Evolutionary conservation across 2,113 vertebrate species (phyloP).

Genomic region (Phylloscopus trochilus): DNA sequence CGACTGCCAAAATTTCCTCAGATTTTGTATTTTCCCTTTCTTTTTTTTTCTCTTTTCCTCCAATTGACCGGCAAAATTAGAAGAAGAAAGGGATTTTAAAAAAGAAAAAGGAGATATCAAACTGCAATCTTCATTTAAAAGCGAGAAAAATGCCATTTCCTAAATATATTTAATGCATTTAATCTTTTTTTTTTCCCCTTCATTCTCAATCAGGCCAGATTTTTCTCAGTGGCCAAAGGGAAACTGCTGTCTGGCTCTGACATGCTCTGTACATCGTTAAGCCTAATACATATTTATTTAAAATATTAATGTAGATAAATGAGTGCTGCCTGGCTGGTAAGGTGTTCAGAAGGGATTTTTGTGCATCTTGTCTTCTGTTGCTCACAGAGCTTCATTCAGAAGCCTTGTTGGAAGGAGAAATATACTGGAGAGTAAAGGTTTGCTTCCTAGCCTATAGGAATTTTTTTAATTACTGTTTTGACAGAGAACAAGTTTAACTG

Average conservation of each 20-base stretch:
- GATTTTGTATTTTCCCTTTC: not conserved
- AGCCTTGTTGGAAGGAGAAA: conserved; percentile 16
- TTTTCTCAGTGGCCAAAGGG: not conserved
- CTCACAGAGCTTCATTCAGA: not conserved
- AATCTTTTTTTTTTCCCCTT: not conserved
- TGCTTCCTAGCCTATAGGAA: conserved; percentile 44
- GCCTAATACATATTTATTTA: conserved; percentile 46
- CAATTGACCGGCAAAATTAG: not conserved
- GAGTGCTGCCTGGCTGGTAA: not conserved
- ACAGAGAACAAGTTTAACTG: conserved; percentile 62
- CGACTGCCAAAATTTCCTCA: not conserved
- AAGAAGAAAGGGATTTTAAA: not conserved
- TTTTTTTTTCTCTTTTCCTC: not conserved
- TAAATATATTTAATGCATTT: not conserved
- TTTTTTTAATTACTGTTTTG: conserved; percentile 66
- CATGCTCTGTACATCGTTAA: accelerated
- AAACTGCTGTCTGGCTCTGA: not conserved
- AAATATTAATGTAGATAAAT: conserved; percentile 41
- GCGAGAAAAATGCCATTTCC: not conserved
- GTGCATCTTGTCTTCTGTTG: not conserved
- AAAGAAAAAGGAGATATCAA: not conserved
- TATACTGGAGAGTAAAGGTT: conserved; percentile 13
- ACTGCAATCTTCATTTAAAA: not conserved
- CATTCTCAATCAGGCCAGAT: not conserved
- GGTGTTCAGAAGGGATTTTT: not conserved